Evolutionary conservation across 2,113 vertebrate species (phyloP).

Genomic region (Donacobius atricapilla): DNA sequence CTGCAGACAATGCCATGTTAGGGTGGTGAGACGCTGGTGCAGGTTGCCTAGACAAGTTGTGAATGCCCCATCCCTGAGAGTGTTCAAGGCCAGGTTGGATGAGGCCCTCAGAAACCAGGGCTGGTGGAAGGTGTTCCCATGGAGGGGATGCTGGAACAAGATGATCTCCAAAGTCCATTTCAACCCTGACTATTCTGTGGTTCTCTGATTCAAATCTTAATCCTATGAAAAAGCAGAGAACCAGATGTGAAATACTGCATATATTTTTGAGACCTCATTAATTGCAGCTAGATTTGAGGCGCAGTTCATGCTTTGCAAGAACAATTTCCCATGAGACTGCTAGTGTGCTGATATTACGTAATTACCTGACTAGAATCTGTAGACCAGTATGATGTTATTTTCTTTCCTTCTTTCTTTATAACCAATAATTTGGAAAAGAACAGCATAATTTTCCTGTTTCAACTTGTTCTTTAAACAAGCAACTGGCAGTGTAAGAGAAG

Average conservation of each 20-base stretch:
- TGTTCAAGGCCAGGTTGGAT: neutral
- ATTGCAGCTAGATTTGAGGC: neutral
- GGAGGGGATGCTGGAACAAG: neutral
- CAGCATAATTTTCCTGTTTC: neutral
- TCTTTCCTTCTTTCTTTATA: neutral
- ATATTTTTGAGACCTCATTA: neutral
- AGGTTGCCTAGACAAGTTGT: neutral
- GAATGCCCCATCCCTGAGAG: neutral
- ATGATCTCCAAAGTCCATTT: neutral
- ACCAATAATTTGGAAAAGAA: neutral
- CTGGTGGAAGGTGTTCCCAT: neutral
- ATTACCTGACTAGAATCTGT: neutral
- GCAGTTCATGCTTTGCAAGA: neutral
- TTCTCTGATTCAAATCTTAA: neutral
- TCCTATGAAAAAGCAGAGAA: neutral
- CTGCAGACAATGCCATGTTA: accelerated
- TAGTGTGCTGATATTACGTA: neutral
- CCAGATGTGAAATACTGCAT: neutral
- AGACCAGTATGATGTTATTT: neutral
- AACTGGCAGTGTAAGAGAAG: neutral
- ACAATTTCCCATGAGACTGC: neutral
- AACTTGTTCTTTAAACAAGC: neutral
- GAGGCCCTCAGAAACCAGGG: no score
- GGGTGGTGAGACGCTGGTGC: no score
- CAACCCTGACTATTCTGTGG: neutral